A percentile compares a stretch with the other conserved stretches of the same genome.
Evolutionary conservation across 2,797 vertebrate genomes (phyloP).

Genomic region (Chloroceryle amazona): DNA sequence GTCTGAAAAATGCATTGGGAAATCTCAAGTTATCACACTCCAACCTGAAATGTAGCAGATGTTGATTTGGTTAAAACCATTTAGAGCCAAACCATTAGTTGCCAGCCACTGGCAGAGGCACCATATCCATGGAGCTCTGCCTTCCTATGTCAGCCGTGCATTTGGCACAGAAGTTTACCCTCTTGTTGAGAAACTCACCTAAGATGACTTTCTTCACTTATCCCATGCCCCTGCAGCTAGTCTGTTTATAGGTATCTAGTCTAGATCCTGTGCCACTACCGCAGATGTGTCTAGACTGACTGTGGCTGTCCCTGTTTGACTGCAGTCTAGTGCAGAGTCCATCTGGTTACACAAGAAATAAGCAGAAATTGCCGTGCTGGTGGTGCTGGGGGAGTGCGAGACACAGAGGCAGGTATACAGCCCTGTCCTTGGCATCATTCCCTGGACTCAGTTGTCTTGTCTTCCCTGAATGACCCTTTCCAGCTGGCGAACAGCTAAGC

Average conservation of each 20-base stretch:
- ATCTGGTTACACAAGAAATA: neutral
- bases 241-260: neutral
- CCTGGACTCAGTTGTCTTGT: neutral
- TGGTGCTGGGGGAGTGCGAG: fast-evolving
- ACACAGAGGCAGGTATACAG: neutral
- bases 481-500: neutral
- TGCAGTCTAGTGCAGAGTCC: neutral
- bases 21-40: neutral
- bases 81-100: neutral
- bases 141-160: neutral
- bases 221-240: neutral
- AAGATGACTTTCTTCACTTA: neutral
- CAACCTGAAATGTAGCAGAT: neutral
- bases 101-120: neutral
- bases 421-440: neutral
- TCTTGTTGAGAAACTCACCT: neutral
- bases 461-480: neutral
- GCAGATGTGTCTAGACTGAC: neutral
- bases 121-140: neutral
- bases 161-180: neutral
- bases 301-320: neutral
- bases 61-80: neutral
- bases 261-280: neutral
- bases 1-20: neutral
- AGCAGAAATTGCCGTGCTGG: neutral